Conservation (phyloP, 2,888 invertebrate genomes). For the Notocelia uddmanniana region DNA sequence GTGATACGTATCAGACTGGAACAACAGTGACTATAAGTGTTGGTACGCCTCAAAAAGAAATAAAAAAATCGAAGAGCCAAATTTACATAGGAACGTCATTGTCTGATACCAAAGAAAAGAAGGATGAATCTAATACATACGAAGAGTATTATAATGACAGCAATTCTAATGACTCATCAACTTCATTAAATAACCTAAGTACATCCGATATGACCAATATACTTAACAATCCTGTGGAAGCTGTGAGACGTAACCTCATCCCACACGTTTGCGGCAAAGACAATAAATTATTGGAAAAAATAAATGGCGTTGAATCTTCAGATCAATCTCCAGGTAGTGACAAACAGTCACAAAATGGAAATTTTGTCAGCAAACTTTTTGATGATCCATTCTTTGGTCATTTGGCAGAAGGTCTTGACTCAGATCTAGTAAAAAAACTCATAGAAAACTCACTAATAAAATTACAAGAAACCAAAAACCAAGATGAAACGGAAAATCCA, state of each 20-base stretch:
- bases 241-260: conserved; percentile 90
- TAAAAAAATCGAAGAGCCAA: conserved; percentile 80
- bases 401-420: conserved; percentile 87
- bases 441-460: conserved; percentile 89
- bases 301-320: conserved; percentile 51
- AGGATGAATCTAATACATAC: conserved; percentile 69
- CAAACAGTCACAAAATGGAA: conserved; percentile 67
- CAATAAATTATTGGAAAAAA: conserved; percentile 54
- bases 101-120: conserved; percentile 61
- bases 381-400: conserved; percentile 88
- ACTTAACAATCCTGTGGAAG: conserved; percentile 90
- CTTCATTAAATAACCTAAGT: conserved; percentile 51
- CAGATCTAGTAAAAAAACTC: conserved; percentile 87
- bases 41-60: conserved; percentile 79
- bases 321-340: conserved; percentile 49
- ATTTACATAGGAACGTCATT: conserved; percentile 80
- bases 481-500: conserved; percentile 77
- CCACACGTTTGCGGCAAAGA: conserved; percentile 91
- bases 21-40: conserved; percentile 88
- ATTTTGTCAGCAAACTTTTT: conserved; percentile 86
- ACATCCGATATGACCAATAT: conserved; percentile 82
- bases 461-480: conserved; percentile 81
- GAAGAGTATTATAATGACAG: conserved; percentile 75
- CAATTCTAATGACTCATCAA: conserved; percentile 53
- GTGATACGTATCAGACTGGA: conserved; percentile 81